A percentile compares a stretch with the other conserved stretches of the same genome.
Evolutionary conservation across 2,113 vertebrate species (phyloP).

Genomic region (Trematocara variabile): DNA sequence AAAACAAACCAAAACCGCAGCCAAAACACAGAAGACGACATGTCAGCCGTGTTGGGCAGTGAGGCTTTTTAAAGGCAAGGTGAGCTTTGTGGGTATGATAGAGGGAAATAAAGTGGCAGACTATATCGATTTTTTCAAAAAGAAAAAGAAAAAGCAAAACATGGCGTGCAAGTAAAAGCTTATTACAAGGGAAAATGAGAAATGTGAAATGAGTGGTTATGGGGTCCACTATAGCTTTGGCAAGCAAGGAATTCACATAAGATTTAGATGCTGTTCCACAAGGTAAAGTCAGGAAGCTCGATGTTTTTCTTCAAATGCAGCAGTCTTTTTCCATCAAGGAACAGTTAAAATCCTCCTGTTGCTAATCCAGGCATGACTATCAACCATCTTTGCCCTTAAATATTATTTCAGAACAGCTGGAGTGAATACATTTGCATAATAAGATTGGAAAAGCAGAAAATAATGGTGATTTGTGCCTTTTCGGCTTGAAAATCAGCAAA

Average conservation of each 20-base stretch:
- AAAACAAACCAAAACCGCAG: conserved; percentile 34
- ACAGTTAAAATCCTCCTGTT: conserved; percentile 40
- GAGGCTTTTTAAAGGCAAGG: conserved; percentile 39
- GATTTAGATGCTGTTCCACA: conserved; percentile 44
- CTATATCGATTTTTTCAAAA: neutral
- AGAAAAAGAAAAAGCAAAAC: conserved; percentile 7
- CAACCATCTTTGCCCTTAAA: conserved; percentile 24
- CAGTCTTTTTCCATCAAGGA: conserved; percentile 45
- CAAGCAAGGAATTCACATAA: conserved; percentile 59
- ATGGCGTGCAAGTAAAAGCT: neutral
- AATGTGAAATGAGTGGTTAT: conserved; percentile 11
- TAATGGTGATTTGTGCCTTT: neutral
- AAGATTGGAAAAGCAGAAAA: neutral
- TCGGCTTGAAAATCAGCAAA: neutral
- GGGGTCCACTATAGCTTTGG: conserved; percentile 20
- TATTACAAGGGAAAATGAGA: neutral
- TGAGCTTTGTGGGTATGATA: neutral
- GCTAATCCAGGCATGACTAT: conserved; percentile 2
- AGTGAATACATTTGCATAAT: conserved; percentile 36
- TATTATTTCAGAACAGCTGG: conserved; percentile 15
- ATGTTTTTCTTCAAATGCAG: conserved; percentile 51
- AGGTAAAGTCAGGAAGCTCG: conserved; percentile 48
- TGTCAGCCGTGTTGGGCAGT: conserved; percentile 22
- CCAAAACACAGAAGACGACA: conserved; percentile 15
- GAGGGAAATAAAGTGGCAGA: neutral